phyloP scores from a whole-genome alignment of 2,797 vertebrate genomes.

The Pempheris klunzingeri region DNA sequence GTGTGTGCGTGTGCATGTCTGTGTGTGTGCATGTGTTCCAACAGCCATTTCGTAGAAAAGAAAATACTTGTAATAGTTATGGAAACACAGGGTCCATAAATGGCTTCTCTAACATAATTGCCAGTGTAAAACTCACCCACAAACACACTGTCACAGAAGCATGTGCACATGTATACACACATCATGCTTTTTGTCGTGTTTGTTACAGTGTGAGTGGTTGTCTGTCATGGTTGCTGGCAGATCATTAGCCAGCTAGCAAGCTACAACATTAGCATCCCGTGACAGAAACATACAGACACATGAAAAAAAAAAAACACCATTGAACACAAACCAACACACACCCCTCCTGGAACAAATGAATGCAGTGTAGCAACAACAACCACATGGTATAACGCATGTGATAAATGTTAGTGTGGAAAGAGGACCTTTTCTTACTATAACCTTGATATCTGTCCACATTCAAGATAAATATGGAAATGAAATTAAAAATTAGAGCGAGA shows the following conservation, averaged over 20 bases:
- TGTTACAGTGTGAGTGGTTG: conserved; percentile 7
- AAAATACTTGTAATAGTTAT: conserved; percentile 13
- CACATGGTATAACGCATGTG: conserved; percentile 3
- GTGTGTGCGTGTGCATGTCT: conserved; percentile 13
- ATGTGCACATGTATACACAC: neutral
- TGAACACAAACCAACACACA: conserved; percentile 7
- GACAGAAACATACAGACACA: conserved; percentile 18
- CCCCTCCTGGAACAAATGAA: neutral
- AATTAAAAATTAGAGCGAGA: neutral
- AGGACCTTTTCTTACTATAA: neutral
- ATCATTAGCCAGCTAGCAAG: conserved; percentile 33
- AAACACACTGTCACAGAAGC: neutral
- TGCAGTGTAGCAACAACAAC: neutral
- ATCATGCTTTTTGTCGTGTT: conserved; percentile 4
- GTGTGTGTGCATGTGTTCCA: conserved; percentile 17
- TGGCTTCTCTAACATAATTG: conserved; percentile 22
- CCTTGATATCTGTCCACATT: neutral
- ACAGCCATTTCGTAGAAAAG: conserved; percentile 2
- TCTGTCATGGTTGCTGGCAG: conserved; percentile 27
- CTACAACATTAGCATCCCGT: conserved; percentile 32
- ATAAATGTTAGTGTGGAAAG: neutral
- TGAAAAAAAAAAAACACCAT: neutral
- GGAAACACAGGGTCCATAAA: conserved; percentile 17
- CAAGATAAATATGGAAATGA: neutral
- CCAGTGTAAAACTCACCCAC: conserved; percentile 6